phyloP scores from a whole-genome alignment of 2,888 invertebrate species.

The Agrilus cyanescens region DNA sequence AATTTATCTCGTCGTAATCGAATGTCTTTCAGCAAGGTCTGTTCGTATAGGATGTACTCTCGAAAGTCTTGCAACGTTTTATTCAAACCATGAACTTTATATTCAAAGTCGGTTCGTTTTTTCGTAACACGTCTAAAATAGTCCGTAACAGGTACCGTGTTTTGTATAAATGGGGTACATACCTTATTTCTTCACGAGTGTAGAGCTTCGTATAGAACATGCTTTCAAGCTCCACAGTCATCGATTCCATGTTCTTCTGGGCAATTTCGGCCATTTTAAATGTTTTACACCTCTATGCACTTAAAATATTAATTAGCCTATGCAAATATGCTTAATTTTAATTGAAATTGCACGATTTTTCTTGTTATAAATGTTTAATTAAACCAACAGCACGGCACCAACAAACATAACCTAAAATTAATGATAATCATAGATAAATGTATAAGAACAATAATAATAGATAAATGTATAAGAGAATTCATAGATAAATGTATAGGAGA shows the following conservation, averaged over 20 bases:
- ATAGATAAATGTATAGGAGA: too few species aligned
- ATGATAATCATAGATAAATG: too few species aligned
- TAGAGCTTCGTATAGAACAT: conserved; percentile 63
- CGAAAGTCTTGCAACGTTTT: conserved; percentile 61
- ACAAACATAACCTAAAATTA: too few species aligned
- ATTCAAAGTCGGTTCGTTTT: conserved; percentile 59
- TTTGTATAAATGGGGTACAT: conserved; percentile 11
- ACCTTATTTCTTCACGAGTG: conserved; percentile 59
- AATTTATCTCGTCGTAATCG: conserved; percentile 46
- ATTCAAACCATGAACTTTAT: conserved; percentile 54
- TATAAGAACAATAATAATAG: too few species aligned
- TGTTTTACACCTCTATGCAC: not conserved
- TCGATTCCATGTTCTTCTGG: conserved; percentile 63
- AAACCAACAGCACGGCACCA: too few species aligned
- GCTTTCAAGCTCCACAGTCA: conserved; percentile 70
- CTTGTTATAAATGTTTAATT: too few species aligned
- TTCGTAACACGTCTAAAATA: conserved; percentile 49
- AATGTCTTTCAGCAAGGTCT: conserved; percentile 53
- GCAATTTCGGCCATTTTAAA: conserved; percentile 67
- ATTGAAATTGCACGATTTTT: too few species aligned
- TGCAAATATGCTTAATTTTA: not conserved
- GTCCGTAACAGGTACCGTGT: not conserved
- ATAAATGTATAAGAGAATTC: too few species aligned
- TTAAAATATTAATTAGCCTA: not conserved
- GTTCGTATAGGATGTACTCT: conserved; percentile 59